Evolutionary conservation across 2,888 invertebrate genomes (phyloP).

Genomic region (Drosophila ustulata): DNA sequence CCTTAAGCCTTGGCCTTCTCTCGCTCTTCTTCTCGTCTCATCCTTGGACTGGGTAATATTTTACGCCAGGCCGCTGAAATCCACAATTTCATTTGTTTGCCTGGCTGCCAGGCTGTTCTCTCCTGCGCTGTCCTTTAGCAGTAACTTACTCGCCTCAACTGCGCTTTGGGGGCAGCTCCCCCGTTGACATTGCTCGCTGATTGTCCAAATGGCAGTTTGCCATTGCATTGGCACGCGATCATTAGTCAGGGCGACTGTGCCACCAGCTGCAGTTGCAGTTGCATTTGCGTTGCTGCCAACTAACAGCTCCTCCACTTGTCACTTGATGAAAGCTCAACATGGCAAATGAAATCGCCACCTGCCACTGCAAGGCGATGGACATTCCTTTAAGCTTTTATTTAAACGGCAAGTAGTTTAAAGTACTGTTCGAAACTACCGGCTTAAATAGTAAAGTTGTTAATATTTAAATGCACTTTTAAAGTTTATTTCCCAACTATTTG

Average conservation of each 20-base stretch:
- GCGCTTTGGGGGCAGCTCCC: constrained; percentile 8
- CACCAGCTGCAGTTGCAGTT: constrained; percentile 21
- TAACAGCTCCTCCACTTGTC: constrained; percentile 41
- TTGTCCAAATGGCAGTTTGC: constrained; percentile 58
- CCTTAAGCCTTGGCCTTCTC: constrained; percentile 29
- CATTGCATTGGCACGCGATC: constrained; percentile 77
- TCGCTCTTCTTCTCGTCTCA: not conserved
- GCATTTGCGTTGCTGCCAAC: constrained; percentile 8
- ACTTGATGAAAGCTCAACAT: constrained; percentile 57
- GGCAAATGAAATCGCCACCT: constrained; percentile 51
- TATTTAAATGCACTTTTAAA: constrained; percentile 1
- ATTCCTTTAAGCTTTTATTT: not conserved
- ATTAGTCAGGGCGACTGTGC: constrained; percentile 65
- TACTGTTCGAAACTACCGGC: not conserved
- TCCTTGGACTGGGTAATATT: constrained; percentile 39
- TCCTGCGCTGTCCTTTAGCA: constrained; percentile 28
- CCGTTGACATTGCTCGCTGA: constrained; percentile 30
- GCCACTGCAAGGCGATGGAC: constrained; percentile 4
- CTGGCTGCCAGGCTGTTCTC: constrained; percentile 7
- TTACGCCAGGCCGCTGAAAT: constrained; percentile 38
- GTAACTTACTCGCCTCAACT: constrained; percentile 31
- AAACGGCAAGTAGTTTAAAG: not conserved
- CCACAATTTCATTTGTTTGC: constrained; percentile 66
- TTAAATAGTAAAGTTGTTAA: not conserved
- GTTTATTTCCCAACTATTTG: not conserved